These are phyloP conservation scores for Drosophila parthenogenetica DNA, from an alignment of 2,888 invertebrate genomes.

Conservation along the genomic window DNA sequence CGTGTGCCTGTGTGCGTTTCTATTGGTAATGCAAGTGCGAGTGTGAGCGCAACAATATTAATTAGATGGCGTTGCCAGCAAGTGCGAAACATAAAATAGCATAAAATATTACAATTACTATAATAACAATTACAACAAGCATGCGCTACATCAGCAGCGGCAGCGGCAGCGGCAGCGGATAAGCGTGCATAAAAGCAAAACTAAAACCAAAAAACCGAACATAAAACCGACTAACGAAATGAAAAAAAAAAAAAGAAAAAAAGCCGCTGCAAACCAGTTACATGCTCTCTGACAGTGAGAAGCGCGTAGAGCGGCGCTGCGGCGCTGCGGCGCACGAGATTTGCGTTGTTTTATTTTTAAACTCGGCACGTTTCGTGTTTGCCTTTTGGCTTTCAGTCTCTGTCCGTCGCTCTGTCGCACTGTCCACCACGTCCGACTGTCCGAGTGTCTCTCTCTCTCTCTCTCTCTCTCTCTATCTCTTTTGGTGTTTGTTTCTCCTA, in stretches of 20 bases:
- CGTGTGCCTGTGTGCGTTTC: neutral
- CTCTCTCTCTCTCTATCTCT: neutral
- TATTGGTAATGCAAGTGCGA: slow-evolving; percentile 14
- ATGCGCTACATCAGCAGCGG: neutral
- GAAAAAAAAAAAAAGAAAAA: slow-evolving; percentile 25
- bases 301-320: slow-evolving; percentile 57
- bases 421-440: slow-evolving; percentile 8
- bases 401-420: slow-evolving; percentile 13
- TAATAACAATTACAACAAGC: slow-evolving; percentile 9
- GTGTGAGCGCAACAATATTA: slow-evolving; percentile 23
- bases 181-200: slow-evolving; percentile 6
- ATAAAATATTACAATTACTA: slow-evolving; percentile 24
- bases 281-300: slow-evolving; percentile 60
- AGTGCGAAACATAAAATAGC: slow-evolving; percentile 45
- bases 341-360: slow-evolving; percentile 71
- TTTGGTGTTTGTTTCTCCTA: slow-evolving; percentile 15
- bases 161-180: no score
- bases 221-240: neutral
- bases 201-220: slow-evolving; percentile 6
- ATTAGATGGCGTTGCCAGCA: slow-evolving; percentile 27
- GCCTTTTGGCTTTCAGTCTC: slow-evolving; percentile 49
- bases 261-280: slow-evolving; percentile 78
- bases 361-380: slow-evolving; percentile 74
- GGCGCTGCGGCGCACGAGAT: slow-evolving; percentile 63
- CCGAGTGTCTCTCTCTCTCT: neutral